Conservation (phyloP, 2,113 vertebrate genomes). For the Scomber scombrus region DNA sequence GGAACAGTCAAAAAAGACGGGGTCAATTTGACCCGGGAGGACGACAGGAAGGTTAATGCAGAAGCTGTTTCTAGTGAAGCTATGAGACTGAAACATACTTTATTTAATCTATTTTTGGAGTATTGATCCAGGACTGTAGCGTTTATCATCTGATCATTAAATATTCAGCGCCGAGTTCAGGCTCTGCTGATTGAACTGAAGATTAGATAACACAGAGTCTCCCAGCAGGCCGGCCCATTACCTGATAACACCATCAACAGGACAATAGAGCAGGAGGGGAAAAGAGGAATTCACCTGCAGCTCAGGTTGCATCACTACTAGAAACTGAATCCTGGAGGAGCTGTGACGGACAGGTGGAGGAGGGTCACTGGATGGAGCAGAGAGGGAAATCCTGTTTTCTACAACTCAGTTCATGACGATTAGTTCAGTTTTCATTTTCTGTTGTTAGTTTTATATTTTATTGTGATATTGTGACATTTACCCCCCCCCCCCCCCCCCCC, state of each 20-base stretch:
- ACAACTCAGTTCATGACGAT: no score
- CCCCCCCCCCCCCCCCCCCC: no score
- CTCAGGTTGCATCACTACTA: constrained; percentile 40
- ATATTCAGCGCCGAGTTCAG: constrained; percentile 9
- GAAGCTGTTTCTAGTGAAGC: neutral
- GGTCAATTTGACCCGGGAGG: no score
- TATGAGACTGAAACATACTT: neutral
- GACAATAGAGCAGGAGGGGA: constrained; percentile 22
- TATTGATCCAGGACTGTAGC: neutral
- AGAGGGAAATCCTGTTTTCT: neutral
- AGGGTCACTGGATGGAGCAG: neutral
- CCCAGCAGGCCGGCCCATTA: neutral
- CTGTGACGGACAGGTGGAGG: neutral
- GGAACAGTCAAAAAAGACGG: no score
- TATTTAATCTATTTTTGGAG: neutral
- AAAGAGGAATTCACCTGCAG: constrained; percentile 4
- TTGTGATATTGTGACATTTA: no score
- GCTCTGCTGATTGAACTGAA: constrained; percentile 25
- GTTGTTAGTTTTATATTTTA: no score
- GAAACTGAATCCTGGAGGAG: constrained; percentile 19
- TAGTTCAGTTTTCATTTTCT: no score
- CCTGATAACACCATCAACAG: constrained; percentile 7
- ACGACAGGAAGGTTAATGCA: no score
- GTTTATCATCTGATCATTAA: constrained; percentile 25
- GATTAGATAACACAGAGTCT: constrained; percentile 30